These are phyloP conservation scores for Drosophila saltans DNA, from an alignment of 1,140 invertebrate genomes.

Conservation along the genomic window DNA sequence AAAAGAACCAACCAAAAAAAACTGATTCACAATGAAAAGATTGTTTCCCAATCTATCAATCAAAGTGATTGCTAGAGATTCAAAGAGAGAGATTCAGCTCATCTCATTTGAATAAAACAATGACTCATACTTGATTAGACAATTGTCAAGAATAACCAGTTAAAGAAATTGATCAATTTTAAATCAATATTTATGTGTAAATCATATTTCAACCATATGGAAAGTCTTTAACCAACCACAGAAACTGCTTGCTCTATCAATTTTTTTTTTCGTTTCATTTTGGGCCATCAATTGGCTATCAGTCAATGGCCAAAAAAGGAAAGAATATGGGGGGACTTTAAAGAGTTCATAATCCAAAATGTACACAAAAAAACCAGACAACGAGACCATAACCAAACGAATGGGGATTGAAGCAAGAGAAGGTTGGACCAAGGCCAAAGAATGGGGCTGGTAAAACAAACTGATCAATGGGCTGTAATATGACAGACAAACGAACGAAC, in stretches of 20 bases:
- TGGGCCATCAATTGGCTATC: slow-evolving; percentile 27
- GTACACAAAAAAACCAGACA: slow-evolving; percentile 61
- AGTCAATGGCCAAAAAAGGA: neutral
- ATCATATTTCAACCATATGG: neutral
- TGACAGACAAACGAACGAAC: slow-evolving; percentile 22
- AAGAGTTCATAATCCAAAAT: slow-evolving; percentile 71
- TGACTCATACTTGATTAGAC: too few relatives aligned
- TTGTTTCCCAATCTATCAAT: too few relatives aligned
- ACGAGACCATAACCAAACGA: slow-evolving; percentile 4
- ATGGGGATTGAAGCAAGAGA: neutral
- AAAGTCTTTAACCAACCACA: neutral
- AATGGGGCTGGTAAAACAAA: slow-evolving; percentile 67
- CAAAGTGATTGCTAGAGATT: too few relatives aligned
- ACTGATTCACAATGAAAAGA: too few relatives aligned
- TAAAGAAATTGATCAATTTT: neutral
- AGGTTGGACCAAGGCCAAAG: neutral
- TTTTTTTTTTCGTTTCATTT: neutral
- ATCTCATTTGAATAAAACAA: too few relatives aligned
- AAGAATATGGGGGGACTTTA: slow-evolving; percentile 37
- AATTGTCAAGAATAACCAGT: too few relatives aligned
- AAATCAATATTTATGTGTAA: slow-evolving; percentile 5
- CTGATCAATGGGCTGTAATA: slow-evolving; percentile 74
- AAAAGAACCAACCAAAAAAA: too few relatives aligned
- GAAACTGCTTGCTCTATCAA: neutral
- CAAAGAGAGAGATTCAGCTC: too few relatives aligned